Percentiles rank a stretch among this genome's conserved stretches.
Conservation (phyloP, 2,888 invertebrate genomes). For the Melieria picta region DNA sequence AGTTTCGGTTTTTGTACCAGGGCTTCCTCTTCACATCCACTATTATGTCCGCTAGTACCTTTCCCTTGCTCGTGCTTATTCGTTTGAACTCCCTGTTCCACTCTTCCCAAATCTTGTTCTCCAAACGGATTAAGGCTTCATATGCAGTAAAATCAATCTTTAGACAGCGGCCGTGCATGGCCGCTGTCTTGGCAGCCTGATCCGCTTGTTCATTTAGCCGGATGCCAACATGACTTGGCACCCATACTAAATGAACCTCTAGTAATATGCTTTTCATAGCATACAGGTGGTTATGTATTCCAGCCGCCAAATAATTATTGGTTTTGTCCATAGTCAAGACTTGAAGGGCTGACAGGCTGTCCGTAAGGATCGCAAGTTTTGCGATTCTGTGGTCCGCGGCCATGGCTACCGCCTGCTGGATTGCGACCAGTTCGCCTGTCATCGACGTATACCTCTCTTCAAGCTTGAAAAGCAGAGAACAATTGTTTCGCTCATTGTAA, state of each 20-base stretch:
- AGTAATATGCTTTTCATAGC: too few relatives aligned
- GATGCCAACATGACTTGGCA: background rate
- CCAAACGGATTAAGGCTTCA: background rate
- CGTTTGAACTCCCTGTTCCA: background rate
- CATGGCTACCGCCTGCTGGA: background rate
- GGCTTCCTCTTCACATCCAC: background rate
- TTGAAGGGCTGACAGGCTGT: background rate
- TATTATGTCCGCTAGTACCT: background rate
- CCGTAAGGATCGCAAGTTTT: background rate
- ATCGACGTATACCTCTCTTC: background rate
- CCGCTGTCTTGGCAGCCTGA: constrained; percentile 4
- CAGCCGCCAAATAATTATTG: background rate
- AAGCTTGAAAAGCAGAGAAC: background rate
- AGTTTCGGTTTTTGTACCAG: constrained; percentile 3
- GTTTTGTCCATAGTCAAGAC: background rate
- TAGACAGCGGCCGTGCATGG: background rate
- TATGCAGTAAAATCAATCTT: background rate
- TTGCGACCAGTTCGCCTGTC: background rate
- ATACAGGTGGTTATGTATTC: background rate
- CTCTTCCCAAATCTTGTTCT: background rate
- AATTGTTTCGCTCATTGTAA: background rate
- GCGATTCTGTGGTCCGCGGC: background rate
- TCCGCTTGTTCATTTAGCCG: constrained; percentile 1
- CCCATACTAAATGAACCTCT: background rate
- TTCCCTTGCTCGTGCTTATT: background rate